Percentiles rank a stretch among this genome's conserved stretches.
These are phyloP conservation scores for Fukomys damarensis DNA, from an alignment of 2,113 vertebrate species.

Conservation along the genomic window DNA sequence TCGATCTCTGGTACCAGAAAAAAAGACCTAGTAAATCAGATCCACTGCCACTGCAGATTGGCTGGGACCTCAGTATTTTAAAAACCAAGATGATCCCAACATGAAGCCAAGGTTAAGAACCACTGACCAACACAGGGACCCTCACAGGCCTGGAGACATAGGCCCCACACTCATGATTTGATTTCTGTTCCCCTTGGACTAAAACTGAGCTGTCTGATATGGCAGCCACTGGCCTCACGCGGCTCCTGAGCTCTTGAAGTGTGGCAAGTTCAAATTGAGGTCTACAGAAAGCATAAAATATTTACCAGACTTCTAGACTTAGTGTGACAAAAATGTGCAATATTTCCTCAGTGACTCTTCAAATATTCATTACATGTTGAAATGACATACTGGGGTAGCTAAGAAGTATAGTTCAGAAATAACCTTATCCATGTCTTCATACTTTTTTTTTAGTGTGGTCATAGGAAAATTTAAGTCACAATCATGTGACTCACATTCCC, in stretches of 20 bases:
- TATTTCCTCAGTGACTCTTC: not conserved
- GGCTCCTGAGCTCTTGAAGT: not conserved
- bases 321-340: not conserved
- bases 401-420: not conserved
- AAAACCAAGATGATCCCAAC: not conserved
- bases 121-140: not conserved
- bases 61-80: not conserved
- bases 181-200: not conserved
- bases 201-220: rapidly evolving
- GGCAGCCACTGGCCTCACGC: rapidly evolving
- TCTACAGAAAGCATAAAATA: not conserved
- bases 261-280: not conserved
- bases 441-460: not conserved
- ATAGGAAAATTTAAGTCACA: not conserved
- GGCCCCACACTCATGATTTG: not conserved
- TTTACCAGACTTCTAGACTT: not conserved
- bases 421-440: not conserved
- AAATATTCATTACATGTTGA: not conserved
- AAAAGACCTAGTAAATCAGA: not conserved
- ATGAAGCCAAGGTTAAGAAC: not conserved
- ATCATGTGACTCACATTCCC: not conserved
- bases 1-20: too few species aligned
- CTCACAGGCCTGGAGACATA: not conserved
- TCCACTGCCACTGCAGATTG: not conserved
- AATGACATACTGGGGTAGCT: not conserved